These are phyloP conservation scores for Phalera bucephala DNA, from an alignment of 2,888 invertebrate species.

Conservation along the genomic window DNA sequence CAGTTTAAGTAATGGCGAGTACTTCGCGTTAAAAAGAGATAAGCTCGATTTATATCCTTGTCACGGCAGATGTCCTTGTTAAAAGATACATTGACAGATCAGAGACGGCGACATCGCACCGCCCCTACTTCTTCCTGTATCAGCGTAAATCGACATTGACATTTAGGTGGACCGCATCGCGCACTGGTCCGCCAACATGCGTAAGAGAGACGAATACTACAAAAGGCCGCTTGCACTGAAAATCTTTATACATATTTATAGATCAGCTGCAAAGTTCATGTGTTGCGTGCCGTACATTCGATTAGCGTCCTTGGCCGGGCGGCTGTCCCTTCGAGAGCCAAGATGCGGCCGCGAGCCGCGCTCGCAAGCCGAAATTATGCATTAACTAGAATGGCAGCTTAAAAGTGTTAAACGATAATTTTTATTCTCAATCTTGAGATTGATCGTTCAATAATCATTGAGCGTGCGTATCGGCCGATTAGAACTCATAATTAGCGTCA, in stretches of 20 bases:
- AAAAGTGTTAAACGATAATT: too few species aligned
- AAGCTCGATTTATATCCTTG: constrained; percentile 32
- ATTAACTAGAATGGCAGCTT: constrained; percentile 24
- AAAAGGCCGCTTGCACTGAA: constrained; percentile 45
- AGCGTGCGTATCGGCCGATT: constrained; percentile 36
- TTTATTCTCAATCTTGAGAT: too few species aligned
- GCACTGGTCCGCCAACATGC: constrained; percentile 42
- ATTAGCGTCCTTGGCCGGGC: constrained; percentile 60
- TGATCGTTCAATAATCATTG: constrained; percentile 20
- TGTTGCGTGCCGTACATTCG: constrained; percentile 44
- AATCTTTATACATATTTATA: constrained; percentile 36
- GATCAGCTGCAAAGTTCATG: constrained; percentile 48
- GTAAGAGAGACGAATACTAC: constrained; percentile 32
- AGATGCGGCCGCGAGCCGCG: constrained; percentile 37
- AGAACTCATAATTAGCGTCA: constrained; percentile 60
- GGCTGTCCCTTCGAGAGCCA: constrained; percentile 58
- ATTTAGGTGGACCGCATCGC: constrained; percentile 50
- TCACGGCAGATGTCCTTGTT: constrained; percentile 49
- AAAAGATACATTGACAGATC: constrained; percentile 45
- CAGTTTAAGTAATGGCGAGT: too few species aligned
- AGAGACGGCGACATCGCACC: constrained; percentile 39
- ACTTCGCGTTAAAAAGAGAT: constrained; percentile 11
- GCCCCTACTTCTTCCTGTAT: constrained; percentile 68
- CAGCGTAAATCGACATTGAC: constrained; percentile 66
- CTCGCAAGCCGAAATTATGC: constrained; percentile 29